A percentile compares a stretch with the other conserved stretches of the same genome.
These are phyloP conservation scores for Drosophila littoralis DNA, from an alignment of 1,140 invertebrate species.

Conservation along the genomic window DNA sequence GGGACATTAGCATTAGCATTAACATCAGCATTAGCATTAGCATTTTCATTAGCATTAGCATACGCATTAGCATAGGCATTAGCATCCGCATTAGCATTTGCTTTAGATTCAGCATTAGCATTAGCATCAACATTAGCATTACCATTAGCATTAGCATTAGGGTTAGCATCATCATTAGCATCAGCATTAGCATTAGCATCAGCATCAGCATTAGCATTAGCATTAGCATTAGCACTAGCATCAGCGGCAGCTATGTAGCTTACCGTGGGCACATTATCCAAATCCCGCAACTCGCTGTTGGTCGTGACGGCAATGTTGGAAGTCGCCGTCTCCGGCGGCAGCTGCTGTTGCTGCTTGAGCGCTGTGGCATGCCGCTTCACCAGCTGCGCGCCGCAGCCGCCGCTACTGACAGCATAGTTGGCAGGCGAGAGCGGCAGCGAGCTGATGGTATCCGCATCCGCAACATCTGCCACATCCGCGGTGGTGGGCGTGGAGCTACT, in stretches of 20 bases:
- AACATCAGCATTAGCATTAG: not conserved
- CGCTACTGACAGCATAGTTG: constrained; percentile 5
- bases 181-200: not conserved
- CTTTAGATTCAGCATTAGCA: not conserved
- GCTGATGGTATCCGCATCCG: constrained; percentile 65
- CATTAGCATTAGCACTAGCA: not conserved
- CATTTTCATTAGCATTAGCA: not conserved
- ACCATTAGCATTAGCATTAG: not conserved
- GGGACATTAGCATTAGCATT: constrained; percentile 17
- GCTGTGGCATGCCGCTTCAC: constrained; percentile 40
- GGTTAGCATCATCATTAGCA: not conserved
- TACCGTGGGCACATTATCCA: constrained; percentile 70
- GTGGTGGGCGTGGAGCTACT: constrained; percentile 78
- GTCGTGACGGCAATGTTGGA: not conserved
- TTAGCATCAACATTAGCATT: not conserved
- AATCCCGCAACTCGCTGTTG: constrained; percentile 41
- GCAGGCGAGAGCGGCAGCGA: constrained; percentile 62
- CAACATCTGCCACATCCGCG: constrained; percentile 77
- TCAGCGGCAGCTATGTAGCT: constrained; percentile 26
- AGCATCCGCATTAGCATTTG: not conserved
- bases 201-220: not conserved
- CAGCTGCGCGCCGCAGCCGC: constrained; percentile 35
- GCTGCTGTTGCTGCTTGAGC: constrained; percentile 10
- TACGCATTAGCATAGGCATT: not conserved
- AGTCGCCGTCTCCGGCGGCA: not conserved